Percentiles rank a stretch among this genome's conserved stretches.
These are phyloP conservation scores for Sarcophilus harrisii DNA, from an alignment of 2,797 vertebrate species.

Conservation along the genomic window DNA sequence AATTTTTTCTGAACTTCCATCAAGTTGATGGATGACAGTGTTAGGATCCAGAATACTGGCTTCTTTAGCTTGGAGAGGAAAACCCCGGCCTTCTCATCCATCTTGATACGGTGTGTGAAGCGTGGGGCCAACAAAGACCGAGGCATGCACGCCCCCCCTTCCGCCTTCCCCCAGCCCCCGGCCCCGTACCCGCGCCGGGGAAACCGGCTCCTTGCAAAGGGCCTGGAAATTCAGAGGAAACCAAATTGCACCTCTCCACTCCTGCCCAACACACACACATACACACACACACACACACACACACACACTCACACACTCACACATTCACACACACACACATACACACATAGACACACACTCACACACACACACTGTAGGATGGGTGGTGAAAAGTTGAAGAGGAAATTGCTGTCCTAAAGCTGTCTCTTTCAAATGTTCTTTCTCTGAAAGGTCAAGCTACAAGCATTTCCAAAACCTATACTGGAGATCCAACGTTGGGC, in stretches of 20 bases:
- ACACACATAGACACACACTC: background rate
- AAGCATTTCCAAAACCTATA: background rate
- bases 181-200: slow-evolving; percentile 1
- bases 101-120: slow-evolving; percentile 37
- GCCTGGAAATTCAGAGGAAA: slow-evolving; percentile 32
- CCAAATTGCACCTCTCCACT: background rate
- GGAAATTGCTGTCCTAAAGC: background rate
- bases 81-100: slow-evolving; percentile 43
- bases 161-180: too few relatives aligned
- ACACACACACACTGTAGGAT: background rate
- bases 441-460: background rate
- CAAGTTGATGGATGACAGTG: slow-evolving; percentile 34
- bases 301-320: slow-evolving; percentile 12
- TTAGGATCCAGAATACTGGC: slow-evolving; percentile 44
- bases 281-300: background rate
- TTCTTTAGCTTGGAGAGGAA: slow-evolving; percentile 6
- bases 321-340: slow-evolving; percentile 24
- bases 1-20: slow-evolving; percentile 39
- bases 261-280: background rate
- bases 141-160: background rate
- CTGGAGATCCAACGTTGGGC: too few relatives aligned
- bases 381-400: background rate
- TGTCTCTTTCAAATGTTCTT: background rate
- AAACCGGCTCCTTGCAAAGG: slow-evolving; percentile 47
- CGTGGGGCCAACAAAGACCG: background rate